Evolutionary conservation across 1,140 invertebrate genomes (phyloP).

Genomic region (Ceratitis capitata): DNA sequence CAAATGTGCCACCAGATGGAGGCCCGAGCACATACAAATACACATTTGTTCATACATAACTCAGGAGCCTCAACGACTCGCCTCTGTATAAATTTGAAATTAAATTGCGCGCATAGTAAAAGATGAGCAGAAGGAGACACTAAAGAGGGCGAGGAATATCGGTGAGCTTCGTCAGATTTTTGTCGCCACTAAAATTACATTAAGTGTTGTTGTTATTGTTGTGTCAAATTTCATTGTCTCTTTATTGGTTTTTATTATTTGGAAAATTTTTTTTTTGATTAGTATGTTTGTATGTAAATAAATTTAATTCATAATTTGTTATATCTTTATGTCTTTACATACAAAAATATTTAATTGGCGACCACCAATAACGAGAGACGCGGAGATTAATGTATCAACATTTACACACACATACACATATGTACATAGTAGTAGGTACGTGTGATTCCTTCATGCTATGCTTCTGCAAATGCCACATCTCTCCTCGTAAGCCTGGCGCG

Average conservation of each 20-base stretch:
- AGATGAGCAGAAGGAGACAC: slow-evolving; percentile 41
- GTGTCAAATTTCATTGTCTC: background rate
- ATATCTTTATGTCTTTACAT: too few species aligned
- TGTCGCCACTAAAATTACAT: background rate
- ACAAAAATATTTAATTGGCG: background rate
- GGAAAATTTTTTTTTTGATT: background rate
- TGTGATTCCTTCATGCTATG: background rate
- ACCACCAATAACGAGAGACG: background rate
- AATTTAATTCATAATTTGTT: background rate
- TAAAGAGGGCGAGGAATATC: too few species aligned
- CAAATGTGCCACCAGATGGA: background rate
- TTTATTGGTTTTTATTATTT: background rate
- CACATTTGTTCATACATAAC: background rate
- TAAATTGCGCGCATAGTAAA: slow-evolving; percentile 61
- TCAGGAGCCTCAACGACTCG: background rate
- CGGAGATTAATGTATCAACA: slow-evolving; percentile 2
- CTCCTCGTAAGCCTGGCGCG: background rate
- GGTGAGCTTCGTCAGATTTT: background rate
- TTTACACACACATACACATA: background rate
- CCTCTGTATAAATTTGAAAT: slow-evolving; percentile 57
- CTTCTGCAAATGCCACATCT: background rate
- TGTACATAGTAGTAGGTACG: background rate
- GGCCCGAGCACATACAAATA: background rate
- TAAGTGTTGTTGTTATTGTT: background rate
- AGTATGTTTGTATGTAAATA: too few species aligned